Percentiles rank a stretch among this genome's conserved stretches.
These are phyloP conservation scores for Myopa tessellatipennis DNA, from an alignment of 2,888 invertebrate genomes.

Conservation along the genomic window DNA sequence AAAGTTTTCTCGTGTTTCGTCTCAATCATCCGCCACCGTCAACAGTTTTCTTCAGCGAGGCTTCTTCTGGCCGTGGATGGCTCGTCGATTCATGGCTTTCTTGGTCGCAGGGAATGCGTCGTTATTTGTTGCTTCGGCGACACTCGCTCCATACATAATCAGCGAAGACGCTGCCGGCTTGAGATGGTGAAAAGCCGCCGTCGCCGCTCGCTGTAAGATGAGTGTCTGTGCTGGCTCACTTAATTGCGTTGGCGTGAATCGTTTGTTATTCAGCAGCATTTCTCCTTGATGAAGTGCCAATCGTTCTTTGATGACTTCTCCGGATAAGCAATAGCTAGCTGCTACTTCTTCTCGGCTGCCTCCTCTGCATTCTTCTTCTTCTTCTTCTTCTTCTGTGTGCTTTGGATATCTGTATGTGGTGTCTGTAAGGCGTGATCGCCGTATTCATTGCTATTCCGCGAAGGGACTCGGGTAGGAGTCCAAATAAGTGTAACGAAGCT, in stretches of 20 bases:
- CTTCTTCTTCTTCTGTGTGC: background rate
- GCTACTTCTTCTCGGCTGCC: background rate
- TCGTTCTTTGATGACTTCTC: conserved; percentile 62
- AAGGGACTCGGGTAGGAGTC: background rate
- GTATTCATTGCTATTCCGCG: conserved; percentile 6
- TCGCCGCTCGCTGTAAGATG: conserved; percentile 44
- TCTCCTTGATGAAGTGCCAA: conserved; percentile 56
- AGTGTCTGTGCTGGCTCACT: conserved; percentile 20
- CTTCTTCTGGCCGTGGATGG: conserved; percentile 17
- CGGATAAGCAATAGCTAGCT: conserved; percentile 51
- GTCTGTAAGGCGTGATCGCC: background rate
- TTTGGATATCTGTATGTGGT: too few relatives aligned
- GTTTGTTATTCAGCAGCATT: conserved; percentile 50
- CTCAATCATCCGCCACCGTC: conserved; percentile 16
- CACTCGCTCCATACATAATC: conserved; percentile 44
- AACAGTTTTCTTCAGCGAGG: conserved; percentile 24
- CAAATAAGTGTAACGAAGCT: background rate
- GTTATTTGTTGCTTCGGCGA: conserved; percentile 38
- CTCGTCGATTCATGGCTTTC: conserved; percentile 7
- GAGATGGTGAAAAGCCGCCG: conserved; percentile 48
- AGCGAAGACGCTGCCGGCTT: conserved; percentile 23
- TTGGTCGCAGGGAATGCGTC: background rate
- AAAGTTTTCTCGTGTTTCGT: conserved; percentile 32
- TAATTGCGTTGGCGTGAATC: conserved; percentile 26
- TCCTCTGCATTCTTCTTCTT: background rate